Evolutionary conservation across 2,888 invertebrate species (phyloP), one percentile per base, ranked within the genome.

Genomic region (Eupelmus urozonus): DNA sequence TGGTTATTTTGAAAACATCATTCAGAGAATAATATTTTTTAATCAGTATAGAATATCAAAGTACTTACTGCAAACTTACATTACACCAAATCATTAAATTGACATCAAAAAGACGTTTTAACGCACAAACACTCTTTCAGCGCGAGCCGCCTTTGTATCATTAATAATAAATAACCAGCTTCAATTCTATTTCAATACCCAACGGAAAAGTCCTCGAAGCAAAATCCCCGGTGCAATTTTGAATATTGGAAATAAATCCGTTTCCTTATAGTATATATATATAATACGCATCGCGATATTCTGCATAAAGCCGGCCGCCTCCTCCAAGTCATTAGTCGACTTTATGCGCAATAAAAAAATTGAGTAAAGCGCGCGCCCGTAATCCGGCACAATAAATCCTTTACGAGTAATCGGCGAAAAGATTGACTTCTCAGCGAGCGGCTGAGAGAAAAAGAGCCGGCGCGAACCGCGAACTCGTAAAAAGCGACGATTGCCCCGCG

Each of bases 361-460:
- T 34, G 34, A 34, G 9, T 34, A 9, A 34, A 34, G 62, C 23
- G 11, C 29, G 40, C 11, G 40, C 13, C 40, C n/a, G 20, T 62
- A 62, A 72, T 49, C 72, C 40, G 53, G 11, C 16, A 53, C 34
- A 42, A 53, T 62, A 72, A 72, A 72, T 34, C 34, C 34, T 55
- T 73, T 57, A 55, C 45, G 63, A 73, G 53, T 51, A 63, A 55
- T 63, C 53, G 55, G 11, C 42, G 53, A 53, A 27, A 53, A 57
- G 55, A 45, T 65, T 65, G 55, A 65, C 55, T 73, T 57, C 27
- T 16, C 18, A 11, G n/a, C n/a, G n/a, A n/a, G n/a, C n/a, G n/a
- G n/a, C n/a, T n/a, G n/a, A n/a, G n/a, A n/a, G n/a, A n/a, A 34
- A 34, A 34, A 34, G 9, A 34, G 34, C 9, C 9, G 9, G 9